These are phyloP conservation scores for Oceanites oceanicus DNA, from an alignment of 2,113 vertebrate species.

Conservation along the genomic window DNA sequence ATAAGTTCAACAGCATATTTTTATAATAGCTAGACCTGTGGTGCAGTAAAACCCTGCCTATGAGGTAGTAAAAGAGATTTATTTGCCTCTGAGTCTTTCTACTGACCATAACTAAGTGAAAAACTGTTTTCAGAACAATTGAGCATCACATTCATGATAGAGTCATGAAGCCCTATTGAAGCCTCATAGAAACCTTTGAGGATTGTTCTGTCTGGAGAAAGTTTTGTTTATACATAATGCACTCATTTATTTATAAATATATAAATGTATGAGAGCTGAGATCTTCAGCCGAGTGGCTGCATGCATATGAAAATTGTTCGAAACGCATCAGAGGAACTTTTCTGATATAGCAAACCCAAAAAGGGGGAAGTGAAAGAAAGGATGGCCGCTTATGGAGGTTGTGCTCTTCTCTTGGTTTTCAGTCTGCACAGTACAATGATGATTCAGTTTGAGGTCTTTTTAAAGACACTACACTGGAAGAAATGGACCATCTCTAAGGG, in stretches of 20 bases:
- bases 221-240: background rate
- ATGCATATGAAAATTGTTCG: background rate
- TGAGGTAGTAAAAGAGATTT: background rate
- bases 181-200: background rate
- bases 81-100: background rate
- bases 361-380: background rate
- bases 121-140: background rate
- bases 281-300: background rate
- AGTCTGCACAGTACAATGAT: background rate
- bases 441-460: background rate
- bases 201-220: background rate
- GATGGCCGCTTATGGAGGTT: background rate
- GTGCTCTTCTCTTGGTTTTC: background rate
- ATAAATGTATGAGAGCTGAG: background rate
- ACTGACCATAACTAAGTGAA: background rate
- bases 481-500: background rate
- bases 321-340: background rate
- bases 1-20: background rate
- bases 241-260: background rate
- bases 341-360: background rate
- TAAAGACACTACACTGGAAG: background rate
- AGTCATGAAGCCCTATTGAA: background rate
- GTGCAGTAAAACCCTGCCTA: background rate
- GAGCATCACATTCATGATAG: background rate
- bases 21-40: background rate